Evolutionary conservation across 1,140 invertebrate species (phyloP), one percentile per base, ranked within the genome.

Genomic region (Drosophila kikkawai): DNA sequence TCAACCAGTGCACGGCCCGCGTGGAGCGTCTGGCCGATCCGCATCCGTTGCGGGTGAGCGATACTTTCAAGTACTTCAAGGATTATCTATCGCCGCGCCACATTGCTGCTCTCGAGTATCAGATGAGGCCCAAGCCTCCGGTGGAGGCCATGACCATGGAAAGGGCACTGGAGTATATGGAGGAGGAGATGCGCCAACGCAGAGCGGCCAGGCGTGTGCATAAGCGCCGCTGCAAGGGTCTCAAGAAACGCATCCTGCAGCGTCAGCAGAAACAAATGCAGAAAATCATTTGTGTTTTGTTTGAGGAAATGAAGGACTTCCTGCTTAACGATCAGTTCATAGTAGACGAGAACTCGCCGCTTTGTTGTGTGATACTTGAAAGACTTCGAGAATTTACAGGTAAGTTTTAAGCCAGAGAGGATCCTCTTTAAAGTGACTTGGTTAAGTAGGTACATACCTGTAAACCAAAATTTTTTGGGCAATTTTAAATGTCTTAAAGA

Each of bases 291-390:
- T 91, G 80, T 45, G 82, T 90, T 1, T 63, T 93, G 11, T 93
- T 92, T 32, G 91, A 93, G 61, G 91, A 91, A 63, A 92, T 92
- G 87, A 92, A 91, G 61, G 85, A 91, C 9, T 92, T 91, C 41
- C 77, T 93, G 0, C 69, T 93, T 6, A 91, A 88, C 34, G 91
- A 92, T 68, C 91, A 93, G 41, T 91, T 85, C 44, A 69, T 92
- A 15, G 91, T 88, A 34, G 88, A 92, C 55, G 91, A 92, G 22
- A 77, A 75, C 29, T 92, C 91, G 3, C 77, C 84, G 0, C 78
- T 92, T 2, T 86, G 82, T 15, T 45, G 68, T 26, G 78, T 92
- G 1, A 92, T 92, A 45, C 51, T 92, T 50, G 91, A 91, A 12
- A 73, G 82, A 22, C 91, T 92, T 44, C 70, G 76, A 11, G 84